Evolutionary conservation across 2,888 invertebrate genomes (phyloP).

Genomic region (Drosophila gaucha): DNA sequence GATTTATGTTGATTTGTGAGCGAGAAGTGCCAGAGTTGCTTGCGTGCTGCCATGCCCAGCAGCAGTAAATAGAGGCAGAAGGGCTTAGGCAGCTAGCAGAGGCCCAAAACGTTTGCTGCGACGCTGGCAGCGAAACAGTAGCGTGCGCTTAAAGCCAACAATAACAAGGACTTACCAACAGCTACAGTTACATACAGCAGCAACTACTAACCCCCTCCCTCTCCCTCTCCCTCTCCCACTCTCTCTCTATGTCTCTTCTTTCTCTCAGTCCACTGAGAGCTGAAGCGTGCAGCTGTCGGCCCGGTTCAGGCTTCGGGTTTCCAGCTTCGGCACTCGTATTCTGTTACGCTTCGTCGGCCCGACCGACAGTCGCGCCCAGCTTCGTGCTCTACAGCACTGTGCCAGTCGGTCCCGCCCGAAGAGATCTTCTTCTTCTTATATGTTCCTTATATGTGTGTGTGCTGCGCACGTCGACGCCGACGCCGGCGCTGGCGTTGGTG

Average conservation of each 20-base stretch:
- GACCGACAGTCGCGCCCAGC: slow-evolving; percentile 18
- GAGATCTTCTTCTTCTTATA: slow-evolving; percentile 3
- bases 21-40: slow-evolving; percentile 47
- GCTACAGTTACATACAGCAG: slow-evolving; percentile 11
- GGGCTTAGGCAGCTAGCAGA: slow-evolving; percentile 10
- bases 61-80: slow-evolving; percentile 4
- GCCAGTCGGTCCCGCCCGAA: slow-evolving; percentile 78
- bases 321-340: slow-evolving; percentile 1
- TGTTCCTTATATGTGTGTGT: background rate
- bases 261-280: slow-evolving; percentile 22
- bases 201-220: background rate
- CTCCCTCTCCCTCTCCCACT: background rate
- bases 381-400: slow-evolving; percentile 57
- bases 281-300: slow-evolving; percentile 37
- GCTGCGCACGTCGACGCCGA: slow-evolving; percentile 42
- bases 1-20: slow-evolving; percentile 79
- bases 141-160: slow-evolving; percentile 69
- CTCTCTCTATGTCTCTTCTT: background rate
- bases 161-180: slow-evolving; percentile 52
- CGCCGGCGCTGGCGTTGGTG: background rate
- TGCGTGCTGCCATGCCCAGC: slow-evolving; percentile 21
- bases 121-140: slow-evolving; percentile 38
- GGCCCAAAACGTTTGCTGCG: slow-evolving; percentile 61
- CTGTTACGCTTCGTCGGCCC: slow-evolving; percentile 12
- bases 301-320: slow-evolving; percentile 22